Conservation (phyloP, 2,113 vertebrate species). For the Pedionomus torquatus region DNA sequence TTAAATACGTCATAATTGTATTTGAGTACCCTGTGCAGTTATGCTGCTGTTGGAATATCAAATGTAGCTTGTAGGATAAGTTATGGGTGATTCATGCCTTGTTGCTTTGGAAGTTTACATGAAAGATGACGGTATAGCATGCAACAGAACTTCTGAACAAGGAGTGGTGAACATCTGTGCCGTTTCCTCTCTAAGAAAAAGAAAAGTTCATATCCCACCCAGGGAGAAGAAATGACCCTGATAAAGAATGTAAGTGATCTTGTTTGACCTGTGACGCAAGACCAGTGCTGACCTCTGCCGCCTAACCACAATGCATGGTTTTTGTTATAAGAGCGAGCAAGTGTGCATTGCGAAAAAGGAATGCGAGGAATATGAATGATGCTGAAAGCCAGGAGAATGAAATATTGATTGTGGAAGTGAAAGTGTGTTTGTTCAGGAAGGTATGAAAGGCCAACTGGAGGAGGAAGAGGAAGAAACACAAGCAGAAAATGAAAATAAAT, state of each 20-base stretch:
- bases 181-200: slow-evolving; percentile 67
- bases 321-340: slow-evolving; percentile 71
- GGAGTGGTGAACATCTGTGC: slow-evolving; percentile 77
- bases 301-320: slow-evolving; percentile 65
- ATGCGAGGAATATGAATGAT: slow-evolving; percentile 51
- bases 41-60: not conserved
- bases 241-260: slow-evolving; percentile 79
- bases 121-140: not conserved
- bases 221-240: slow-evolving; percentile 79
- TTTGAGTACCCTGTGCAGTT: not conserved
- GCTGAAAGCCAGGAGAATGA: slow-evolving; percentile 58
- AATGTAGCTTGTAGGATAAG: not conserved
- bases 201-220: slow-evolving; percentile 79
- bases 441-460: not conserved
- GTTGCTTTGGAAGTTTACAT: slow-evolving; percentile 8
- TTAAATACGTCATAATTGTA: not conserved
- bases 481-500: slow-evolving; percentile 39
- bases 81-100: not conserved
- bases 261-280: slow-evolving; percentile 71
- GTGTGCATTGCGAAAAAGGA: slow-evolving; percentile 53
- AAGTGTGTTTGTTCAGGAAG: slow-evolving; percentile 46
- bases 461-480: slow-evolving; percentile 9
- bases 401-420: slow-evolving; percentile 45
- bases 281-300: slow-evolving; percentile 56
- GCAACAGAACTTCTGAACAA: slow-evolving; percentile 20